Percentiles rank a stretch among this genome's conserved stretches.
phyloP scores from a whole-genome alignment of 2,888 invertebrate genomes.

The Crossocerus cetratus region DNA sequence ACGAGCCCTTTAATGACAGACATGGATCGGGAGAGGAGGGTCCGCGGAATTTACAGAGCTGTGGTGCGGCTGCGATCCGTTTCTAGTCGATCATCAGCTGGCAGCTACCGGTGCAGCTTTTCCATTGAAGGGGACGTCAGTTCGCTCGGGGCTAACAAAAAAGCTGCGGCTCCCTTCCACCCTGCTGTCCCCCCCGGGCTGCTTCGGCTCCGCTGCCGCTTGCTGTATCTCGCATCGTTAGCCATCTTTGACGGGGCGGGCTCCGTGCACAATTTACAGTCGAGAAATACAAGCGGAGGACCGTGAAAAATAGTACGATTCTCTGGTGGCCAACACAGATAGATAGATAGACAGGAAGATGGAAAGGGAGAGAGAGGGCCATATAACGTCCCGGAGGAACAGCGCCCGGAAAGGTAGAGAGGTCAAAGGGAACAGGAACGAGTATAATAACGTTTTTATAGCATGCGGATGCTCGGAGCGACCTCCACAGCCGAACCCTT shows the following conservation, averaged over 20 bases:
- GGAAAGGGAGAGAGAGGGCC: neutral
- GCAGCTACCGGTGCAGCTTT: constrained; percentile 18
- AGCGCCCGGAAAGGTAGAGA: neutral
- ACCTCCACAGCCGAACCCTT: constrained; percentile 20
- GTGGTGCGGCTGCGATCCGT: no score
- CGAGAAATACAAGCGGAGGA: constrained; percentile 16
- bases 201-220: no score
- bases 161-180: neutral
- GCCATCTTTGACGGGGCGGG: constrained; percentile 7
- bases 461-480: constrained; percentile 24
- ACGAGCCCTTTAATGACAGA: no score
- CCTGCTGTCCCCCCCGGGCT: no score
- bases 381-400: neutral
- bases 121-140: neutral
- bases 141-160: neutral
- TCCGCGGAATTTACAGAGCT: no score
- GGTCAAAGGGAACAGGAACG: constrained; percentile 8
- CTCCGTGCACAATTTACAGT: constrained; percentile 25
- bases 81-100: constrained; percentile 15
- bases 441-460: constrained; percentile 48
- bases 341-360: no score
- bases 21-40: no score
- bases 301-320: constrained; percentile 17
- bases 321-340: neutral
- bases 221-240: constrained; percentile 18